Conservation (phyloP, 1,140 invertebrate genomes). For the Dinoponera quadriceps region DNA sequence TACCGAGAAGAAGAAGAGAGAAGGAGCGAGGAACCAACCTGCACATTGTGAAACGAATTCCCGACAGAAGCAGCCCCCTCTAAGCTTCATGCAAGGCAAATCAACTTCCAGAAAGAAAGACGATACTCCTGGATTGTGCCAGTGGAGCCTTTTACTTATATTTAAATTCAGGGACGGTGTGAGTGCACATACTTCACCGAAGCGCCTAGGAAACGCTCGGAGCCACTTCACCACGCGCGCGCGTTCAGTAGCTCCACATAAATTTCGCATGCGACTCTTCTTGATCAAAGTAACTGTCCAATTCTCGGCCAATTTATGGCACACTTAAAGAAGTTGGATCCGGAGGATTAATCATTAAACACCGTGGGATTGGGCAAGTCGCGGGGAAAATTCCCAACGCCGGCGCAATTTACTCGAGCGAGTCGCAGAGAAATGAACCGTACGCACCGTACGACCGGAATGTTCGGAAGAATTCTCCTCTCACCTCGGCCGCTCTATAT, state of each 20-base stretch:
- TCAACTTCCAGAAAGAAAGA: conserved; percentile 79
- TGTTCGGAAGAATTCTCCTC: conserved; percentile 12
- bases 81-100: conserved; percentile 85
- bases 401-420: conserved; percentile 19
- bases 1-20: conserved; percentile 41
- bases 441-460: neutral
- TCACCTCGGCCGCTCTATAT: conserved; percentile 70
- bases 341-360: conserved; percentile 47
- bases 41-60: conserved; percentile 76
- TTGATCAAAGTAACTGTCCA: conserved; percentile 40
- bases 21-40: conserved; percentile 56
- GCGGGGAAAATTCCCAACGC: conserved; percentile 5
- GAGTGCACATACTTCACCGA: conserved; percentile 65
- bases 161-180: conserved; percentile 82
- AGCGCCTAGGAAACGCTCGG: conserved; percentile 33
- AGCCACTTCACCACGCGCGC: conserved; percentile 12
- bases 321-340: conserved; percentile 47
- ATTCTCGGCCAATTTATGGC: conserved; percentile 43
- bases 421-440: conserved; percentile 5
- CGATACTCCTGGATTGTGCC: conserved; percentile 79
- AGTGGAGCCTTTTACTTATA: conserved; percentile 83
- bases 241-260: conserved; percentile 5
- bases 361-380: conserved; percentile 40
- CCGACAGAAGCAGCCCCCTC: conserved; percentile 64
- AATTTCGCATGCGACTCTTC: conserved; percentile 45